Base-by-base conservation (phyloP, 1,140 invertebrate genomes). In the Bombus pascuorum region DNA sequence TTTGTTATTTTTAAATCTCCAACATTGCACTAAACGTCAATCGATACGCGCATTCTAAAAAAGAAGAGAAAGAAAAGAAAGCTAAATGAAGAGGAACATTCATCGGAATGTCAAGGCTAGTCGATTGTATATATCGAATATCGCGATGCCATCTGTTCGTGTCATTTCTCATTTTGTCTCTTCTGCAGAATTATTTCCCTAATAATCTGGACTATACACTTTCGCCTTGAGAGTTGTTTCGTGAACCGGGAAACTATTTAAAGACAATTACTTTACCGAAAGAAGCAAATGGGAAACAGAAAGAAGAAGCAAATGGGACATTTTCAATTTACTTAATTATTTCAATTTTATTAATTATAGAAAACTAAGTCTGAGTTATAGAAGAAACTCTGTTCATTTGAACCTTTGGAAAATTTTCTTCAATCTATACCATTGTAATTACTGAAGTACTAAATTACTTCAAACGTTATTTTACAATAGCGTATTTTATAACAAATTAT, bases 1-100 rank as follows among this genome's bases (percentile, higher is more conserved):
- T 79, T 79, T 32, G 44, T 68, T 79, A 79, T 68, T 79, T 79
- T 68, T 68, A 68, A 79, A 32, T 1, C 18, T 32, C 8, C 62
- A 25, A 13, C 12, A n/a, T 28, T 18, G 39, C 28, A 13, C n/a
- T n/a, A 78, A 68, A 68, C 25, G 22, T 68, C 4, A 68, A 79
- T 79, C 62, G 62, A 79, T 79, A 37, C n/a, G 32, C 2, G 8
- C 9, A 44, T 37, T 37, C 76, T 68, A 68, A 66, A 79, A 78
- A 68, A 79, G 59, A 34, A 28, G 4, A 59, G 47, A 34, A 22
- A 44, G 22, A 18, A 25, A 32, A 37, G 22, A 37, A 25, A 74
- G 32, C n/a, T 47, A 66, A 47, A 66, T 13, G 39, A 15, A 66
- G 62, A 44, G 59, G 9, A 34, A 68, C 22, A 10, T 65, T 68